phyloP scores from a whole-genome alignment of 2,113 vertebrate species.

The Takifugu bimaculatus region DNA sequence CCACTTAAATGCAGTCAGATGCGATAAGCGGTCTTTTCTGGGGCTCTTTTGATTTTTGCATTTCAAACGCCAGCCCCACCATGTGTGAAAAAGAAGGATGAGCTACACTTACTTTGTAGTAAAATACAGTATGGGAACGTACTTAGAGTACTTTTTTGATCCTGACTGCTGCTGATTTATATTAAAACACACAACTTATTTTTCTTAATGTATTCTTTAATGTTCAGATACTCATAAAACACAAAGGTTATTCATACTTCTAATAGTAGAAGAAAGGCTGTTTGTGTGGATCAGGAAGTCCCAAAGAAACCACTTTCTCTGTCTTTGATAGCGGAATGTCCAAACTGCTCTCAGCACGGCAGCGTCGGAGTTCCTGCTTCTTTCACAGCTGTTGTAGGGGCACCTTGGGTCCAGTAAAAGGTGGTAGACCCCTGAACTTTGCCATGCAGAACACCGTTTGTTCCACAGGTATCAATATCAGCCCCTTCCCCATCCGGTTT shows the following conservation, averaged over 20 bases:
- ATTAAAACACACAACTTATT: too few species aligned
- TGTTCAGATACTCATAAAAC: not conserved
- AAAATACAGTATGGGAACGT: conserved; percentile 18
- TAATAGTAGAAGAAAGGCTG: not conserved
- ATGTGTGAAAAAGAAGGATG: not conserved
- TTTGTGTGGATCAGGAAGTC: not conserved
- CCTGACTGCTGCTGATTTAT: conserved; percentile 9
- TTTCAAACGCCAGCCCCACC: conserved; percentile 27
- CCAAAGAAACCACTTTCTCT: too few species aligned
- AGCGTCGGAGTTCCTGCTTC: too few species aligned
- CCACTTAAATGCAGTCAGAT: conserved; percentile 12
- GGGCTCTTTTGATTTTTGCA: conserved; percentile 25
- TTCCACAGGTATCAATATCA: too few species aligned
- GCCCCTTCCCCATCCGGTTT: too few species aligned
- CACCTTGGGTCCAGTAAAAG: too few species aligned
- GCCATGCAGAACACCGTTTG: too few species aligned
- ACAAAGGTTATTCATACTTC: not conserved
- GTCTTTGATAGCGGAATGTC: too few species aligned
- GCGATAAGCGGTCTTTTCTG: conserved; percentile 23
- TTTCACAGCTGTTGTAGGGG: too few species aligned
- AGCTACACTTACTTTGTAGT: not conserved
- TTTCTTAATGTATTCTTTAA: too few species aligned
- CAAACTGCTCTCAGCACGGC: too few species aligned
- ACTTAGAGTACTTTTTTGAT: conserved; percentile 21
- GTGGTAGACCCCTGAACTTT: too few species aligned